Evolutionary conservation across 1,140 invertebrate species (phyloP).

Genomic region (Platyscapa corneri): DNA sequence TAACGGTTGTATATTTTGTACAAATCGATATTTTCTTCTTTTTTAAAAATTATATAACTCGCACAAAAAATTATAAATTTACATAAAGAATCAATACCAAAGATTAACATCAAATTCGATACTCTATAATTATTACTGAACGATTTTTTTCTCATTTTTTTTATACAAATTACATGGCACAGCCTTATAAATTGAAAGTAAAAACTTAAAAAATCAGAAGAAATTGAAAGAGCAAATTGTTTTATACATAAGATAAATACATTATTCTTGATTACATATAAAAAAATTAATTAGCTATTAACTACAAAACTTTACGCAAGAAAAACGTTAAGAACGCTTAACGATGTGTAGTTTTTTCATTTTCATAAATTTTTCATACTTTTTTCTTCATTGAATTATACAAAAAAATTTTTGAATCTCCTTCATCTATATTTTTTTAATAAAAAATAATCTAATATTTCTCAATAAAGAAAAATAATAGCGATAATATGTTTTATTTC

Average conservation of each 20-base stretch:
- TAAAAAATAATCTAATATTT: background rate
- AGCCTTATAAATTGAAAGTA: conserved; percentile 38
- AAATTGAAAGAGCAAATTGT: conserved; percentile 36
- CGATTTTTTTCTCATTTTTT: conserved; percentile 48
- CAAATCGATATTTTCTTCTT: conserved; percentile 55
- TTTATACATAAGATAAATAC: conserved; percentile 48
- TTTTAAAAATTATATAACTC: conserved; percentile 43
- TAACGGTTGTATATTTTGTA: conserved; percentile 65
- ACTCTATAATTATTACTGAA: conserved; percentile 50
- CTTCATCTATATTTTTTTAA: background rate
- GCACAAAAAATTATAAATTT: conserved; percentile 24
- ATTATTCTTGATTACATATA: conserved; percentile 29
- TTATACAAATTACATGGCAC: conserved; percentile 53
- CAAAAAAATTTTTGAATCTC: background rate
- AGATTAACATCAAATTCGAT: conserved; percentile 33
- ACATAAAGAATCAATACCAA: conserved; percentile 48
- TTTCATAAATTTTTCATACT: background rate
- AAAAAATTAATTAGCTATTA: conserved; percentile 38
- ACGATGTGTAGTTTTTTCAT: conserved; percentile 7
- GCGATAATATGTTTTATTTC: too few relatives aligned
- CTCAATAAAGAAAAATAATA: conserved; percentile 19
- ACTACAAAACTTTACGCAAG: conserved; percentile 2
- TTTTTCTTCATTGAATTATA: background rate
- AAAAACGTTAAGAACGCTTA: conserved; percentile 41
- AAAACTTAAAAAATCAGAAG: conserved; percentile 22